phyloP scores from a whole-genome alignment of 2,113 vertebrate species.

The Amphiprion ocellaris region DNA sequence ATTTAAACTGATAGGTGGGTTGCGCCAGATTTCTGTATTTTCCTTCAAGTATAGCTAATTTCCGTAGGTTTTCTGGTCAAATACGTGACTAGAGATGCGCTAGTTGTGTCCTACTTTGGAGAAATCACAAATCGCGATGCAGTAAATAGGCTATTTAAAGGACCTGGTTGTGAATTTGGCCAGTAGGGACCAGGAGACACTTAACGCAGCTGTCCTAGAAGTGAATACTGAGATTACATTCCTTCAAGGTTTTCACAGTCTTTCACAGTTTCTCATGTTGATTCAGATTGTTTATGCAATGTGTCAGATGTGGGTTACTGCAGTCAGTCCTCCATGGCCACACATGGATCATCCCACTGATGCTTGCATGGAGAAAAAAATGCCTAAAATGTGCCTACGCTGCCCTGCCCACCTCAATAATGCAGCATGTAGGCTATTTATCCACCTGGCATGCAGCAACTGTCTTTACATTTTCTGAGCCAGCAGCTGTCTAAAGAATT shows the following conservation, averaged over 20 bases:
- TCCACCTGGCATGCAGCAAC: constrained; percentile 69
- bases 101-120: constrained; percentile 36
- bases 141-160: constrained; percentile 25
- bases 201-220: not conserved
- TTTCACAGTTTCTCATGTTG: too few relatives aligned
- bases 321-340: constrained; percentile 19
- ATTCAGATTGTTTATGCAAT: not conserved
- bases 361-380: constrained; percentile 11
- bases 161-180: not conserved
- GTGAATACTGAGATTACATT: constrained; percentile 4
- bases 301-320: constrained; percentile 44
- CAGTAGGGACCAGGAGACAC: constrained; percentile 1
- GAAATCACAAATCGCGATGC: constrained; percentile 16
- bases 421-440: constrained; percentile 33
- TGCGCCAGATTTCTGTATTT: not conserved
- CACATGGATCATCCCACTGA: constrained; percentile 5
- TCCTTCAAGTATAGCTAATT: not conserved
- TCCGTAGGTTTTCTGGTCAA: not conserved
- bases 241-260: not conserved
- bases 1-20: constrained; percentile 15
- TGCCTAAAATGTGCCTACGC: constrained; percentile 8
- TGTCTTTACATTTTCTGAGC: constrained; percentile 64
- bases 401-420: constrained; percentile 16
- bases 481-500: constrained; percentile 67
- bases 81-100: not conserved